Percentiles rank a stretch among this genome's conserved stretches.
Evolutionary conservation across 2,888 invertebrate species (phyloP).

Genomic region (Xestoiulus laeticollis): DNA sequence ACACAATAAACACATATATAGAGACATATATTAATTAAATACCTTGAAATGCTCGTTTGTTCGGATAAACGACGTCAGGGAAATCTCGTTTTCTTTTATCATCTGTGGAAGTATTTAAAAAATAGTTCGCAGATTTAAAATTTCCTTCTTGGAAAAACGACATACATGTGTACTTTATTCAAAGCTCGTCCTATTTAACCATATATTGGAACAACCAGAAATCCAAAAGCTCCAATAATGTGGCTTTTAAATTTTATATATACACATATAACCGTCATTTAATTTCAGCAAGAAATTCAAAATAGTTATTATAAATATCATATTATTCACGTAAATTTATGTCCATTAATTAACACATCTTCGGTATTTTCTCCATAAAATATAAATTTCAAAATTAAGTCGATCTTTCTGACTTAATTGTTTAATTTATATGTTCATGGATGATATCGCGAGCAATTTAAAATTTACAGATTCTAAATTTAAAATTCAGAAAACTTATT

Average conservation of each 20-base stretch:
- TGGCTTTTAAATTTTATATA: background rate
- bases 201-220: background rate
- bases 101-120: background rate
- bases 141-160: background rate
- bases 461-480: too few relatives aligned
- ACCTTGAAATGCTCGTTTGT: background rate
- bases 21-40: background rate
- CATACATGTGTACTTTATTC: background rate
- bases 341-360: too few relatives aligned
- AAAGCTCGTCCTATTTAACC: background rate
- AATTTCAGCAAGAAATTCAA: too few relatives aligned
- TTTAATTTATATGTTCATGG: too few relatives aligned
- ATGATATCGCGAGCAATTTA: too few relatives aligned
- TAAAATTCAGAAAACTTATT: too few relatives aligned
- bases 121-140: background rate
- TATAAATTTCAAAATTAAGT: too few relatives aligned
- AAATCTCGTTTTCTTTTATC: background rate
- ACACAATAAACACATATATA: background rate
- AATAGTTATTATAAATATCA: too few relatives aligned
- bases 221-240: background rate
- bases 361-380: too few relatives aligned
- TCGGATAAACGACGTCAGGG: background rate
- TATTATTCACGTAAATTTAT: too few relatives aligned
- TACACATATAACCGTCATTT: too few relatives aligned
- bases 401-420: too few relatives aligned